A percentile compares a stretch with the other conserved stretches of the same genome.
Evolutionary conservation across 2,797 vertebrate species (phyloP).

Genomic region (Poecilia velifera): DNA sequence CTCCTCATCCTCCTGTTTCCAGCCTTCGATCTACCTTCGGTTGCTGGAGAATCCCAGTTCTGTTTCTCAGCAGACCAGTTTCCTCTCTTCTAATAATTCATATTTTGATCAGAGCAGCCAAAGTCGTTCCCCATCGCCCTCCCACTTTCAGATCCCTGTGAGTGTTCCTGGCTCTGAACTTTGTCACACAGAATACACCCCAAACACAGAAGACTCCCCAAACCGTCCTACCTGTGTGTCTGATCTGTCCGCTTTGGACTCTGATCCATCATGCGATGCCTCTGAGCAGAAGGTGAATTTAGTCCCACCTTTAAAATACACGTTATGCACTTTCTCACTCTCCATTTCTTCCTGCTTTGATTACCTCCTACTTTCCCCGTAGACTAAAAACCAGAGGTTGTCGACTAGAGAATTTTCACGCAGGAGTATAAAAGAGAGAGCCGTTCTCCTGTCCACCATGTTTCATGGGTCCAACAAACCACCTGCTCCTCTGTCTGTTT

Average conservation of each 20-base stretch:
- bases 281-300: constrained; percentile 84
- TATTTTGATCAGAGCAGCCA: not conserved
- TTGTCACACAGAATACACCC: constrained; percentile 58
- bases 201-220: constrained; percentile 47
- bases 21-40: constrained; percentile 82
- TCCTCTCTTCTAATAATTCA: constrained; percentile 57
- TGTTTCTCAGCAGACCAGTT: constrained; percentile 54
- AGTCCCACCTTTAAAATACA: not conserved
- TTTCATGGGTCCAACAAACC: constrained; percentile 81
- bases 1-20: constrained; percentile 33
- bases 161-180: constrained; percentile 35
- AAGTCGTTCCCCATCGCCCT: constrained; percentile 55
- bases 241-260: constrained; percentile 49
- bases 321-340: not conserved
- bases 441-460: constrained; percentile 88
- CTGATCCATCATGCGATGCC: constrained; percentile 76
- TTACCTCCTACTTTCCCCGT: constrained; percentile 34
- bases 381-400: constrained; percentile 85
- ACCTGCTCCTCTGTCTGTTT: constrained; percentile 41
- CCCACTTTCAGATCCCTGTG: not conserved
- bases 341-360: not conserved
- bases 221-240: constrained; percentile 31
- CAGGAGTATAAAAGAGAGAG: constrained; percentile 93
- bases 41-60: constrained; percentile 70
- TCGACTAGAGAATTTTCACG: constrained; percentile 87